Evolutionary conservation across 2,888 invertebrate genomes (phyloP).

Genomic region (Athalia rosae): DNA sequence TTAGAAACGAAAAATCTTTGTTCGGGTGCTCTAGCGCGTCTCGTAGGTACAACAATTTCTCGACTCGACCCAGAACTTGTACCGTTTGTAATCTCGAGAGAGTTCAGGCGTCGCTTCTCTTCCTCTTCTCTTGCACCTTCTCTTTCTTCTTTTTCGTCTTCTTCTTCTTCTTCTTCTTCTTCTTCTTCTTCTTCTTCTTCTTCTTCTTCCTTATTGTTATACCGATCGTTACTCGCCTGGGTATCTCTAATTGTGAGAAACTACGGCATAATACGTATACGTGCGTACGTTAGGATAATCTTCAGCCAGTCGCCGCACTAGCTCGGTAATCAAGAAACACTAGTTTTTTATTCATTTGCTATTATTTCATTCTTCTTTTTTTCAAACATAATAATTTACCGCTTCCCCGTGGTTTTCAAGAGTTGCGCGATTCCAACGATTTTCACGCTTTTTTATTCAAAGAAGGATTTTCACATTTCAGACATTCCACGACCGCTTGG

Average conservation of each 20-base stretch:
- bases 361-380: not conserved
- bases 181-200: constrained; percentile 20
- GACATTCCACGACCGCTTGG: too few relatives aligned
- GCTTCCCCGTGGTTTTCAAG: too few relatives aligned
- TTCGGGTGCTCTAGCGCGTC: not conserved
- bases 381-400: not conserved
- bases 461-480: too few relatives aligned
- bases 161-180: constrained; percentile 19
- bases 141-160: constrained; percentile 9
- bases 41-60: not conserved
- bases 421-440: too few relatives aligned
- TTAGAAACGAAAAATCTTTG: too few relatives aligned
- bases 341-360: not conserved
- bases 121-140: not conserved
- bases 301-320: not conserved
- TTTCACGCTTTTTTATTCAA: too few relatives aligned
- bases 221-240: not conserved
- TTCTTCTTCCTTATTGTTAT: constrained; percentile 19
- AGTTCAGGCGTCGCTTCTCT: not conserved
- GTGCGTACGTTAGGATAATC: not conserved
- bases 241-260: constrained; percentile 27
- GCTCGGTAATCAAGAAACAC: not conserved
- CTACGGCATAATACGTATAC: not conserved
- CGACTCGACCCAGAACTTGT: constrained; percentile 27
- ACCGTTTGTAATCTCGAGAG: constrained; percentile 32